phyloP scores from a whole-genome alignment of 2,113 vertebrate genomes.

The Smithornis capensis region DNA sequence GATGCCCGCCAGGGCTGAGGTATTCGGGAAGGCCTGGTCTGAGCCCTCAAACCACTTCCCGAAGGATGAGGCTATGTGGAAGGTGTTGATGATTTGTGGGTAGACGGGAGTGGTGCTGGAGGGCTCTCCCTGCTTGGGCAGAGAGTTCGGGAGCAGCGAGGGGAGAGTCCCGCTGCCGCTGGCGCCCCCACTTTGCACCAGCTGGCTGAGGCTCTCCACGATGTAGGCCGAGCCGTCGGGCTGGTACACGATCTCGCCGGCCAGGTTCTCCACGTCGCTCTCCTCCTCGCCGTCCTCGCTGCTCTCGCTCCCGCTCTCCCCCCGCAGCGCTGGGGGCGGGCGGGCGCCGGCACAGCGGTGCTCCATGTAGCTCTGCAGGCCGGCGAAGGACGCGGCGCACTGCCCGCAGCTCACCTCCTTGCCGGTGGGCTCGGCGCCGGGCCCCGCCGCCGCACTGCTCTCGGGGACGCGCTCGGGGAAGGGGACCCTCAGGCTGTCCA shows the following conservation, averaged over 20 bases:
- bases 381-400: slow-evolving; percentile 78
- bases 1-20: slow-evolving; percentile 96
- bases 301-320: slow-evolving; percentile 90
- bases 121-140: slow-evolving; percentile 86
- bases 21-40: slow-evolving; percentile 98
- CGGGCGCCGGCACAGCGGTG: slow-evolving; percentile 73
- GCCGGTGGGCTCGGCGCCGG: slow-evolving; percentile 62
- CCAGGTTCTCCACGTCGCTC: slow-evolving; percentile 98
- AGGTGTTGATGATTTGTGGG: slow-evolving; percentile 99
- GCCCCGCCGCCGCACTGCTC: slow-evolving; percentile 53
- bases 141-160: slow-evolving; percentile 87
- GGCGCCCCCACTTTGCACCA: slow-evolving; percentile 88
- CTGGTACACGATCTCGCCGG: slow-evolving; percentile 99
- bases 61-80: slow-evolving; percentile 99
- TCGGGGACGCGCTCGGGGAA: slow-evolving; percentile 73
- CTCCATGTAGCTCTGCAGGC: slow-evolving; percentile 85
- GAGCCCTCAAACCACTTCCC: slow-evolving; percentile 98
- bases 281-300: slow-evolving; percentile 89
- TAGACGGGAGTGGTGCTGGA: slow-evolving; percentile 85
- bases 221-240: slow-evolving; percentile 98
- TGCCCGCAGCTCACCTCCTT: slow-evolving; percentile 82
- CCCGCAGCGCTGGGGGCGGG: slow-evolving; percentile 56
- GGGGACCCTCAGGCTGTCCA: slow-evolving; percentile 79
- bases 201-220: slow-evolving; percentile 97
- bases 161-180: slow-evolving; percentile 75